Percentiles rank a stretch among this genome's conserved stretches.
Conservation (phyloP, 2,113 vertebrate genomes). For the Callaeas wilsoni region DNA sequence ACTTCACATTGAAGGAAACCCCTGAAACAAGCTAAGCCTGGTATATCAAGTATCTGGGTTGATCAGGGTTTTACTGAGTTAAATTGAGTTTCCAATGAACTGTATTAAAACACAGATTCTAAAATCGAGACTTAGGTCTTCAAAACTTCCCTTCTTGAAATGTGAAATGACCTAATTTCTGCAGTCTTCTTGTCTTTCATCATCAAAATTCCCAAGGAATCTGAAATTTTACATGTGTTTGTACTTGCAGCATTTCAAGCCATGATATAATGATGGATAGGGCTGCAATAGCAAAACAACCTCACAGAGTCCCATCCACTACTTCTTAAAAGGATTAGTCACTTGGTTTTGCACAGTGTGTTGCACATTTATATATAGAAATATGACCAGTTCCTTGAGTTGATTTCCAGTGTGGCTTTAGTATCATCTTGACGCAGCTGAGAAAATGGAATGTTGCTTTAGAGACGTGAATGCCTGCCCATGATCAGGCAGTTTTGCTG, state of each 20-base stretch:
- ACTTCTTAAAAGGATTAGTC: background rate
- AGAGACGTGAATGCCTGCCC: background rate
- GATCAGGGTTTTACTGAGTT: fast-evolving
- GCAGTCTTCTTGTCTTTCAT: background rate
- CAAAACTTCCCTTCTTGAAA: background rate
- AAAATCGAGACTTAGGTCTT: background rate
- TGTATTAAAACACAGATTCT: background rate
- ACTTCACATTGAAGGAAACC: background rate
- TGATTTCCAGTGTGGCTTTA: background rate
- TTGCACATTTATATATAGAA: background rate
- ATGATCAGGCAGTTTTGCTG: background rate
- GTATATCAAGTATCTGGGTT: background rate
- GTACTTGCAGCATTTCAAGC: background rate
- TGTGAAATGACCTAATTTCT: background rate
- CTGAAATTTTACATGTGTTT: background rate
- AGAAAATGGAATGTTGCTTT: background rate
- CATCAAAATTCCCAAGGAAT: background rate
- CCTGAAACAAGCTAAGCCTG: background rate
- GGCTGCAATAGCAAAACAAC: background rate
- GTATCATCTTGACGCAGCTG: background rate
- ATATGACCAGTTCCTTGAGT: background rate
- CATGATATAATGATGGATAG: background rate
- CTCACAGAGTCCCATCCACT: background rate
- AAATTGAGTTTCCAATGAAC: background rate
- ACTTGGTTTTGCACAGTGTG: background rate